Evolutionary conservation across 2,113 vertebrate genomes (phyloP), one percentile per base, ranked within the genome.

Genomic region (Microcebus tavaratra): DNA sequence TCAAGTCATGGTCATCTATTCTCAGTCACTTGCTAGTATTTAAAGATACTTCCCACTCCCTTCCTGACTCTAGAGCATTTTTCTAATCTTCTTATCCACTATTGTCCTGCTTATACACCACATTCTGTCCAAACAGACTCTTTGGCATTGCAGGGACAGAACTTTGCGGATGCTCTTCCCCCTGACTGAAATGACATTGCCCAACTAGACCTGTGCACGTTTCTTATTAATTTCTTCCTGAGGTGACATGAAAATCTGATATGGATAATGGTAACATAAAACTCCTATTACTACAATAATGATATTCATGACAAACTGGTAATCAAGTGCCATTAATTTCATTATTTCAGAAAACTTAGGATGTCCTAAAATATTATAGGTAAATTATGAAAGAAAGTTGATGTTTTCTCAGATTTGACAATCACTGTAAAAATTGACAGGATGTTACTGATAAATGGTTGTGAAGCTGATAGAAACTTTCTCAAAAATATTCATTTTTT

Each of bases 171-270:
- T 63, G 25, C 17, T 79, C 6, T 29, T 81, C 34, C 50, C 21
- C 4, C 17, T 27, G 17, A 65, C 27, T 73, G 34, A 96, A 80
- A 48, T 48, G 55, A 3, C 53, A 70, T 81, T 78, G 25, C 7
- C 53, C n/a, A 57, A 39, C 48, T 93, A 93, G 21, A 65, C 1
- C 1, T 61, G 3, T 68, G 31, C 8, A 17, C 18, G 83, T 57
- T 68, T 92, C 61, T 92, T 79, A 34, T 45, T 90, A 94, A 96
- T 55, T 65, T 91, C 2, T 67, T 91, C 53, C 79, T 61, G 34
- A 76, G 31, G 25, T 67, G 53, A 81, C 34, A n/a, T 57, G 53
- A 72, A 72, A 88, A 55, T 83, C n/a, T 93, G 17, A 82, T 45
- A 61, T 14, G n/a, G 17, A 50, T 39, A 87, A 86, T 34, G 55